Evolutionary conservation across 2,888 invertebrate species (phyloP).

Genomic region (Lobophora halterata): DNA sequence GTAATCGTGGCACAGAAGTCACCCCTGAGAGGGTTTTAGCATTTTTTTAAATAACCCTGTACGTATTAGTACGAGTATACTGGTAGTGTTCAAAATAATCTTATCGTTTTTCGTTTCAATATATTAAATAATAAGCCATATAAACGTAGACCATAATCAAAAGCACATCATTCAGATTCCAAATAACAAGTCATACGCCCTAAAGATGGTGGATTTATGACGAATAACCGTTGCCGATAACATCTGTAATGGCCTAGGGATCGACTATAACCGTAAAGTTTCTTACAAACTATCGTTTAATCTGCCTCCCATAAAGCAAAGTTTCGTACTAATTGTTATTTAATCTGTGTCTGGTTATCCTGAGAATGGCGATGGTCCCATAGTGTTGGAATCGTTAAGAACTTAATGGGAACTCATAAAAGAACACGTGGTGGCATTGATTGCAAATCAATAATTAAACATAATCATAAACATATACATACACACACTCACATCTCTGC

Average conservation of each 20-base stretch:
- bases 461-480: too few relatives aligned
- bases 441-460: slow-evolving; percentile 1
- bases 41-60: too few relatives aligned
- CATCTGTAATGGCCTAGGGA: slow-evolving; percentile 15
- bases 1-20: too few relatives aligned
- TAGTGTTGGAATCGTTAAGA: slow-evolving; percentile 13
- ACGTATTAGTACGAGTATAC: too few relatives aligned
- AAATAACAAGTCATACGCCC: slow-evolving; percentile 12
- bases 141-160: slow-evolving; percentile 1
- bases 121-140: neutral
- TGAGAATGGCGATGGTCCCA: slow-evolving; percentile 4
- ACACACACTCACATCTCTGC: too few relatives aligned
- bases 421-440: slow-evolving; percentile 17
- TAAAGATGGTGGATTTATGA: slow-evolving; percentile 28
- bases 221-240: slow-evolving; percentile 32
- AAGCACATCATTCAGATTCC: slow-evolving; percentile 7
- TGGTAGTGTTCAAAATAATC: too few relatives aligned
- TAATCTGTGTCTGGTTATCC: slow-evolving; percentile 16
- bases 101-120: neutral
- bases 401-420: slow-evolving; percentile 17
- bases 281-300: neutral
- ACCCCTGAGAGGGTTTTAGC: too few relatives aligned
- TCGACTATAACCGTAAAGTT: slow-evolving; percentile 10
- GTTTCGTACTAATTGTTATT: slow-evolving; percentile 9
- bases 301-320: neutral